Percentiles rank a stretch among this genome's conserved stretches.
These are phyloP conservation scores for Neosilurus mollespiculum DNA, from an alignment of 2,797 vertebrate species.

Conservation along the genomic window DNA sequence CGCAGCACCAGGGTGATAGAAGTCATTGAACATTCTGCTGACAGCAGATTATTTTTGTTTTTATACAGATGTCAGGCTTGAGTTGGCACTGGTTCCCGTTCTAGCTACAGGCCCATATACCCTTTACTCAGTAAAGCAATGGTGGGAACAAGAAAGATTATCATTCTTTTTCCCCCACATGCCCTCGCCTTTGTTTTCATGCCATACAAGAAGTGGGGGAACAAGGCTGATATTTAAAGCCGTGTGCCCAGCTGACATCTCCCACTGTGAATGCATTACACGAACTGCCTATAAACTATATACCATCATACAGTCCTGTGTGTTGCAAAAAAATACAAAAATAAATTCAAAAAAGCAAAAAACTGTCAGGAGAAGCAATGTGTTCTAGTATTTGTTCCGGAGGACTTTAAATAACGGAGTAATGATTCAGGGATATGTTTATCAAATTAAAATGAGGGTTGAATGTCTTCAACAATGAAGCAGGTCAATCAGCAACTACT, in stretches of 20 bases:
- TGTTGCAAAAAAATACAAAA: background rate
- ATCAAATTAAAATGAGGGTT: constrained; percentile 16
- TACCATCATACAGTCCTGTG: background rate
- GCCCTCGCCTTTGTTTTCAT: constrained; percentile 51
- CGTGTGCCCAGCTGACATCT: constrained; percentile 59
- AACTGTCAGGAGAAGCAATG: background rate
- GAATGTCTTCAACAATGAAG: constrained; percentile 56
- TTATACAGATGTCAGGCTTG: constrained; percentile 83
- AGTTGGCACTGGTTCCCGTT: constrained; percentile 80
- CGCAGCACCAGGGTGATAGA: constrained; percentile 79
- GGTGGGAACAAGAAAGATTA: constrained; percentile 49
- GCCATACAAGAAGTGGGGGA: constrained; percentile 19
- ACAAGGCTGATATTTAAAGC: constrained; percentile 70
- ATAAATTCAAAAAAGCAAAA: background rate
- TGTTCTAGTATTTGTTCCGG: background rate
- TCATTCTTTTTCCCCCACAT: constrained; percentile 40
- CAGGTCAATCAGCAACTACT: constrained; percentile 54
- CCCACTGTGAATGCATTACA: constrained; percentile 63
- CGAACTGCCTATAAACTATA: constrained; percentile 50
- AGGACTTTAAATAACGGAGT: constrained; percentile 25
- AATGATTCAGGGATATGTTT: constrained; percentile 5
- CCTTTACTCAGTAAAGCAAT: constrained; percentile 51
- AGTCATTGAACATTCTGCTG: constrained; percentile 83
- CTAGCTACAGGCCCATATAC: constrained; percentile 57
- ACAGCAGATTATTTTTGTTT: constrained; percentile 91